A percentile compares a stretch with the other conserved stretches of the same genome.
Evolutionary conservation across 1,140 invertebrate genomes (phyloP).

Genomic region (Colletes gigas): DNA sequence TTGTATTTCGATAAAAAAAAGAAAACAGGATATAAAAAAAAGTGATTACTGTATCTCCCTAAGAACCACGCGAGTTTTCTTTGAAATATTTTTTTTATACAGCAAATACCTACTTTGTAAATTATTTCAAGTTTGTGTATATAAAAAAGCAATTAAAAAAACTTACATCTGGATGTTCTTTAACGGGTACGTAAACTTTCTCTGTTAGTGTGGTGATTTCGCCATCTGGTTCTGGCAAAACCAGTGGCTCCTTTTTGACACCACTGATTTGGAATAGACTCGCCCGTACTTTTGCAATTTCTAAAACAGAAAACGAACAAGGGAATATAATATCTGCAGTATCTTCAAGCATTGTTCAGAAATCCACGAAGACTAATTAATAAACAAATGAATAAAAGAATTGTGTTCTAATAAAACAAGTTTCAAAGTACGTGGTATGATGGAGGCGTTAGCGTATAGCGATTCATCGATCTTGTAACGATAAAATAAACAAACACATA

Average conservation of each 20-base stretch:
- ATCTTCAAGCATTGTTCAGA: not conserved
- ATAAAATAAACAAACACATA: no score
- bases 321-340: not conserved
- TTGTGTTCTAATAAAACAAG: no score
- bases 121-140: not conserved
- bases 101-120: no score
- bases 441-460: no score
- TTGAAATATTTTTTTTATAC: no score
- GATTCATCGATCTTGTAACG: no score
- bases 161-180: constrained; percentile 99
- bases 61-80: no score
- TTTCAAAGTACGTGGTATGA: no score
- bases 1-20: no score
- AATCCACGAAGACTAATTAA: not conserved
- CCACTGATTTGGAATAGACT: constrained; percentile 99
- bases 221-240: constrained; percentile 96
- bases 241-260: constrained; percentile 94
- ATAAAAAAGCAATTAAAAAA: not conserved
- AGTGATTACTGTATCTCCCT: no score
- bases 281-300: constrained; percentile 98
- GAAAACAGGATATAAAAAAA: no score
- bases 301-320: constrained; percentile 84
- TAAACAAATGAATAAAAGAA: constrained; percentile 1
- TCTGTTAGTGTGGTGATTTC: constrained; percentile 95
- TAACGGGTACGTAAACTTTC: constrained; percentile 99